Conservation (phyloP, 2,888 invertebrate genomes). For the Crepidodera aurea region DNA sequence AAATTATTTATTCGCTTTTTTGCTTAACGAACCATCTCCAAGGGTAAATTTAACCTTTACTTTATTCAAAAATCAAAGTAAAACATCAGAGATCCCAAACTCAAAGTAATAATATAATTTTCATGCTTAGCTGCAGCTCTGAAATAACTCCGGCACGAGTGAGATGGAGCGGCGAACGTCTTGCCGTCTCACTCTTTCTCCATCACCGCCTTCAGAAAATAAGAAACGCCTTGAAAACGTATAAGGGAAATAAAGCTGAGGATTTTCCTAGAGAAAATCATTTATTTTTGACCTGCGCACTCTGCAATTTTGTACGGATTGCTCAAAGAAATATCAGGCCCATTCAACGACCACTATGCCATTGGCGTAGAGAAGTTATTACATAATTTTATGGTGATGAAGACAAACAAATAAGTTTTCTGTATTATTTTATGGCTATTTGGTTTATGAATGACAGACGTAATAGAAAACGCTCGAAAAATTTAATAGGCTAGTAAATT, state of each 20-base stretch:
- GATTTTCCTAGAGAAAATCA: slow-evolving; percentile 59
- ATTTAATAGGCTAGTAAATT: no score
- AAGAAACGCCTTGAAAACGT: slow-evolving; percentile 56
- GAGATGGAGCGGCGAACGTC: slow-evolving; percentile 8
- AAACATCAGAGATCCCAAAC: slow-evolving; percentile 5
- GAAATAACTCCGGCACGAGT: slow-evolving; percentile 1
- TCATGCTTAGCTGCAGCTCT: slow-evolving; percentile 4
- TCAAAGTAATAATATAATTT: slow-evolving; percentile 9
- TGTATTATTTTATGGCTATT: no score
- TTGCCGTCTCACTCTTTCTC: slow-evolving; percentile 24
- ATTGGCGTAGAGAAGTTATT: slow-evolving; percentile 19
- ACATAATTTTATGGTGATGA: background rate
- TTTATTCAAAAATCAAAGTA: slow-evolving; percentile 1
- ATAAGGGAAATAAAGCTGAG: slow-evolving; percentile 58
- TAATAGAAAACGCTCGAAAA: no score
- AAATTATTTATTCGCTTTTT: background rate
- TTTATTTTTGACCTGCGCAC: slow-evolving; percentile 60
- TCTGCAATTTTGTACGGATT: slow-evolving; percentile 47
- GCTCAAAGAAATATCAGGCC: slow-evolving; percentile 49
- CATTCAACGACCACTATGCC: slow-evolving; percentile 38
- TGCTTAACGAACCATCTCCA: slow-evolving; percentile 5
- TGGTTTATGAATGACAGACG: no score
- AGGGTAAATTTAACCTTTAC: background rate
- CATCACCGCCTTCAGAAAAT: slow-evolving; percentile 44
- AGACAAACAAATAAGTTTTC: no score